A percentile compares a stretch with the other conserved stretches of the same genome.
phyloP scores from a whole-genome alignment of 2,888 invertebrate genomes.

The Chrysomela aeneicollis region DNA sequence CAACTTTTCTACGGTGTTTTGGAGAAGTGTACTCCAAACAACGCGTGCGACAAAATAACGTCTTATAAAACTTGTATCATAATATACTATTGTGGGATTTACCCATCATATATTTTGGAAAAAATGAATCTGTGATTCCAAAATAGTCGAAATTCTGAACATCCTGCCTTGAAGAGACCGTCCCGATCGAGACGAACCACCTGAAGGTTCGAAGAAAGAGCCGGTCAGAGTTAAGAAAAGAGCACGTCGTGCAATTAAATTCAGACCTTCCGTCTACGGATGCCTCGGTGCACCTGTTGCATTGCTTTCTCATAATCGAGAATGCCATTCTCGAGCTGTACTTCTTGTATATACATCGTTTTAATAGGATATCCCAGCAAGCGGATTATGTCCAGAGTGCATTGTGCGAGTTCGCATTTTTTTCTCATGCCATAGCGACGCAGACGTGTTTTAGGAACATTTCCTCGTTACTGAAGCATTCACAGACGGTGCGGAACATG shows the following conservation, averaged over 20 bases:
- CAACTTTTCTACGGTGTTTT: too few relatives aligned
- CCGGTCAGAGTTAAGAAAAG: neutral
- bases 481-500: neutral
- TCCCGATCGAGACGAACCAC: too few relatives aligned
- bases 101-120: too few relatives aligned
- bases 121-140: too few relatives aligned
- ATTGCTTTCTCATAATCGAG: constrained; percentile 27
- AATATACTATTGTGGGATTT: too few relatives aligned
- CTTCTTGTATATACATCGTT: constrained; percentile 20
- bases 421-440: constrained; percentile 16
- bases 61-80: too few relatives aligned
- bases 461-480: constrained; percentile 11
- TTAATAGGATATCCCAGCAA: constrained; percentile 24
- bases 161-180: too few relatives aligned
- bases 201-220: neutral
- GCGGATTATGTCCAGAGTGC: constrained; percentile 21
- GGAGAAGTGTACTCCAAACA: too few relatives aligned
- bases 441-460: constrained; percentile 8
- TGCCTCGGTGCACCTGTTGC: constrained; percentile 26
- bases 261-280: constrained; percentile 13
- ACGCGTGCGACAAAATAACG: too few relatives aligned
- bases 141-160: too few relatives aligned
- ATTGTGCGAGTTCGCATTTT: constrained; percentile 17
- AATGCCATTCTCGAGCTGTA: constrained; percentile 27
- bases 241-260: constrained; percentile 1